Evolutionary conservation across 2,113 vertebrate genomes (phyloP).

Genomic region (Lamprologus ornatipinnis): DNA sequence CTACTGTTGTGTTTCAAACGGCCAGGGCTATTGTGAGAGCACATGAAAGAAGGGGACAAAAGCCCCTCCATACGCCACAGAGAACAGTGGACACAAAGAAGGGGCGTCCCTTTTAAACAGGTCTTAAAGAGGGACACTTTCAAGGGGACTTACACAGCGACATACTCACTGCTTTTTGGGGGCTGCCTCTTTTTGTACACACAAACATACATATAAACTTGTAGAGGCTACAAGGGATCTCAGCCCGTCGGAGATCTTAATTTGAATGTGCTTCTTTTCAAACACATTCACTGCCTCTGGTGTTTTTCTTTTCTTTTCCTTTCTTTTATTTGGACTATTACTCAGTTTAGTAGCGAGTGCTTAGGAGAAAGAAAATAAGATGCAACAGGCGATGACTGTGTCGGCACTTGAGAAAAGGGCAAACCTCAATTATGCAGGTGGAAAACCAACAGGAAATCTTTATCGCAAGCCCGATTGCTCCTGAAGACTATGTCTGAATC

Average conservation of each 20-base stretch:
- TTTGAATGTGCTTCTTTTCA: slow-evolving; percentile 47
- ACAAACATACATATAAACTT: slow-evolving; percentile 65
- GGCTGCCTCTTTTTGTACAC: slow-evolving; percentile 59
- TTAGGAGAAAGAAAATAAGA: neutral
- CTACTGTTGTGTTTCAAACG: slow-evolving; percentile 77
- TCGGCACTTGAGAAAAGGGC: neutral
- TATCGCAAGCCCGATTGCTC: slow-evolving; percentile 6
- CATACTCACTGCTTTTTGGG: slow-evolving; percentile 62
- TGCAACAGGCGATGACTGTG: slow-evolving; percentile 25
- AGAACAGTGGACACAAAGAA: slow-evolving; percentile 75
- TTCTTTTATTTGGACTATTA: neutral
- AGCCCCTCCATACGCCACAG: slow-evolving; percentile 69
- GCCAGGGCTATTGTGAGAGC: slow-evolving; percentile 67
- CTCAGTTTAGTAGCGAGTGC: neutral
- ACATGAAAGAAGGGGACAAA: slow-evolving; percentile 76
- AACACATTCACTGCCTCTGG: neutral
- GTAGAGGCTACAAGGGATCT: slow-evolving; percentile 58
- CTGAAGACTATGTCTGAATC: slow-evolving; percentile 21
- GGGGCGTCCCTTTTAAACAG: slow-evolving; percentile 79
- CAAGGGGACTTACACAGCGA: slow-evolving; percentile 70
- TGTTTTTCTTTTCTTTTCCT: neutral
- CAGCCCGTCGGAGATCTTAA: slow-evolving; percentile 51
- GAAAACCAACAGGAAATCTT: slow-evolving; percentile 54
- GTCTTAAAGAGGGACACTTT: slow-evolving; percentile 71
- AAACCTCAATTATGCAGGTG: neutral